A percentile compares a stretch with the other conserved stretches of the same genome.
phyloP scores from a whole-genome alignment of 2,113 vertebrate species.

The Montifringilla adamsi region DNA sequence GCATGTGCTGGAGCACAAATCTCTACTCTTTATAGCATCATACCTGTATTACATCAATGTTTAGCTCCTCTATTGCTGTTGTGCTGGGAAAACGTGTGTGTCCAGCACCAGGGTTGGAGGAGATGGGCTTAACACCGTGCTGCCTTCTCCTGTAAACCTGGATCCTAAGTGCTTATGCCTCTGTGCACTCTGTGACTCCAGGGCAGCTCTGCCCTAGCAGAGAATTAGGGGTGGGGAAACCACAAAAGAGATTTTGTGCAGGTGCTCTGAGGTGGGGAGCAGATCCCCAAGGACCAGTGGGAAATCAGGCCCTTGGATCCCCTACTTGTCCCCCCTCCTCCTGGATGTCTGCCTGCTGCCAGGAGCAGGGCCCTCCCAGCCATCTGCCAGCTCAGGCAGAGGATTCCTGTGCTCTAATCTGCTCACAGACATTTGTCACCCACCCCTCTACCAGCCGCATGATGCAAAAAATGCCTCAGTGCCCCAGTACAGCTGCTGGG shows the following conservation, averaged over 20 bases:
- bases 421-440: background rate
- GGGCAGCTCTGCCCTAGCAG: background rate
- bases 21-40: background rate
- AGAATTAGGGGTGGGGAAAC: background rate
- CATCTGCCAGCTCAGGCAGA: slow-evolving; percentile 12
- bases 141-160: background rate
- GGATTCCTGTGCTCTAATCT: background rate
- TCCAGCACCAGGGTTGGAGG: background rate
- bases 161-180: background rate
- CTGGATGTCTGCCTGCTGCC: background rate
- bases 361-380: background rate
- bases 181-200: background rate
- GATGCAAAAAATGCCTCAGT: background rate
- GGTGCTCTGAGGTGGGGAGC: background rate
- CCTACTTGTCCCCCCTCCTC: background rate
- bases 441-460: background rate
- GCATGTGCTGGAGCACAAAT: background rate
- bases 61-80: background rate
- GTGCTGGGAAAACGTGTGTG: background rate
- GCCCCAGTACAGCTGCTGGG: background rate
- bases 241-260: background rate
- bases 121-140: fast-evolving
- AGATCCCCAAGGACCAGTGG: background rate
- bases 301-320: background rate
- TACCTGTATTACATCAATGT: background rate